phyloP scores from a whole-genome alignment of 2,888 invertebrate species.

The Itoplectis maculator region DNA sequence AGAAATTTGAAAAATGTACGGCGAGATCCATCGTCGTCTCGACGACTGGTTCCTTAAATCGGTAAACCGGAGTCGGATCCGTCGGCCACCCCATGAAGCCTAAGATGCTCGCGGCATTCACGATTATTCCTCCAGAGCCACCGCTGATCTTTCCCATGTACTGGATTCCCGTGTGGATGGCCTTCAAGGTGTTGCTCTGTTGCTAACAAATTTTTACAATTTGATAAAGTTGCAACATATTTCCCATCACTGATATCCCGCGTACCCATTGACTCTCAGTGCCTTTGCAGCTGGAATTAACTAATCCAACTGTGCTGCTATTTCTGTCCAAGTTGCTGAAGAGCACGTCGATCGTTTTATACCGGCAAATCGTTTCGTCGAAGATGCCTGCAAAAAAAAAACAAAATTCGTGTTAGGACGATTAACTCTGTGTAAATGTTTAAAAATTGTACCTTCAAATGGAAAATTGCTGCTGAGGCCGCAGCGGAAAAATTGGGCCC shows the following conservation, averaged over 20 bases:
- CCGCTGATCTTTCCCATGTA: constrained; percentile 83
- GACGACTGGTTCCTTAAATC: constrained; percentile 71
- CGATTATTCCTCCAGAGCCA: constrained; percentile 85
- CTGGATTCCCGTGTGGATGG: constrained; percentile 79
- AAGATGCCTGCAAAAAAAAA: constrained; percentile 69
- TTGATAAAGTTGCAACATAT: not conserved
- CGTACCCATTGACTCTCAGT: constrained; percentile 33
- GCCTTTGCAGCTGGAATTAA: not conserved
- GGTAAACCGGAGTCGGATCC: constrained; percentile 74
- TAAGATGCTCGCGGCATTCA: constrained; percentile 87
- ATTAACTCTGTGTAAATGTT: not conserved
- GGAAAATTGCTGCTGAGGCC: constrained; percentile 81
- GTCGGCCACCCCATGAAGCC: constrained; percentile 84
- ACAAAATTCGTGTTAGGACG: not conserved
- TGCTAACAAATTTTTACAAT: not conserved
- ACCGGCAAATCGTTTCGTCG: constrained; percentile 60
- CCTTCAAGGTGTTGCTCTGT: constrained; percentile 65
- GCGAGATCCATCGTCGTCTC: constrained; percentile 72
- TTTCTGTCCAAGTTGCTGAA: constrained; percentile 74
- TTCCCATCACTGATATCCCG: not conserved
- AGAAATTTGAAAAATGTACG: constrained; percentile 70
- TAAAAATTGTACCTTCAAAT: constrained; percentile 78
- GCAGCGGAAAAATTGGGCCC: constrained; percentile 80
- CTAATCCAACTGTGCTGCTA: not conserved
- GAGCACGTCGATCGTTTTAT: constrained; percentile 71